phyloP scores from a whole-genome alignment of 2,888 invertebrate genomes.

The Cloeon dipterum region DNA sequence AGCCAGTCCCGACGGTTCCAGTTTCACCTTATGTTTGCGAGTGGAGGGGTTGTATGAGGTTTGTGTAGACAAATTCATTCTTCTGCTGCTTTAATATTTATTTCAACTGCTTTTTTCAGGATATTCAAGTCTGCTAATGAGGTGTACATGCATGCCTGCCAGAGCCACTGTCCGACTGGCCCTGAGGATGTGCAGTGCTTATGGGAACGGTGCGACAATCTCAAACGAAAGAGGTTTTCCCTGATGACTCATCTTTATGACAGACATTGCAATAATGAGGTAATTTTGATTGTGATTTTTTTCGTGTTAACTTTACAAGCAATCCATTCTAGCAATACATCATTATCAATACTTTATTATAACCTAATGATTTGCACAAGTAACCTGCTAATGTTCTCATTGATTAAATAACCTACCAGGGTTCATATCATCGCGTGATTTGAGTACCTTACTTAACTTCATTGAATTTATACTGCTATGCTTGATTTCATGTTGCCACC shows the following conservation, averaged over 20 bases:
- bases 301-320: background rate
- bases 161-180: slow-evolving; percentile 52
- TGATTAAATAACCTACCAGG: too few relatives aligned
- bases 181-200: slow-evolving; percentile 60
- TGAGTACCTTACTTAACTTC: too few relatives aligned
- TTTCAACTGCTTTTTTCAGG: too few relatives aligned
- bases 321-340: background rate
- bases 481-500: too few relatives aligned
- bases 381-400: too few relatives aligned
- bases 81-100: background rate
- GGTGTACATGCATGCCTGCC: slow-evolving; percentile 72
- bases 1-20: slow-evolving; percentile 1
- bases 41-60: slow-evolving; percentile 69
- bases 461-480: too few relatives aligned
- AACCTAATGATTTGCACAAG: too few relatives aligned
- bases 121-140: slow-evolving; percentile 50
- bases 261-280: slow-evolving; percentile 73
- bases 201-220: slow-evolving; percentile 79
- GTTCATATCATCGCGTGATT: too few relatives aligned
- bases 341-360: too few relatives aligned
- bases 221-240: slow-evolving; percentile 78
- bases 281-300: too few relatives aligned
- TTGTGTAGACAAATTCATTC: background rate
- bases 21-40: slow-evolving; percentile 43
- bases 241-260: slow-evolving; percentile 92